A percentile compares a stretch with the other conserved stretches of the same genome.
Conservation (phyloP, 2,113 vertebrate genomes). For the Callopanchax toddi region DNA sequence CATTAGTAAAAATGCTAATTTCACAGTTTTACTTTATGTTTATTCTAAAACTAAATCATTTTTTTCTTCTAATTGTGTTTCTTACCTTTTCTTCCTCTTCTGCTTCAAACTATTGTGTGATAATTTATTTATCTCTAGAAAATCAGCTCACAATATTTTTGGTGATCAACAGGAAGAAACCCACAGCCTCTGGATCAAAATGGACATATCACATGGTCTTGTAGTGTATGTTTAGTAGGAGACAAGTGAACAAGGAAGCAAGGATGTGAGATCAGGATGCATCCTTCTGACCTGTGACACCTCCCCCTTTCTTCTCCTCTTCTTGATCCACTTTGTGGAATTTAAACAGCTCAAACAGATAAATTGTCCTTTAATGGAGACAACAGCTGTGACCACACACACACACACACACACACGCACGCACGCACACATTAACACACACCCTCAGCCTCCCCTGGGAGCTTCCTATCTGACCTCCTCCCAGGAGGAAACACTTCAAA, state of each 20-base stretch:
- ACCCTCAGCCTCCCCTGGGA: constrained; percentile 1
- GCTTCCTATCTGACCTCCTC: constrained; percentile 8
- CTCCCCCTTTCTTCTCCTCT: neutral
- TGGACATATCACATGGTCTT: too few species aligned
- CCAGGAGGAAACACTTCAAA: constrained; percentile 7
- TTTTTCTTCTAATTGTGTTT: neutral
- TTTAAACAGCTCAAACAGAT: constrained; percentile 23
- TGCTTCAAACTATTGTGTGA: too few species aligned
- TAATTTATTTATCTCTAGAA: too few species aligned
- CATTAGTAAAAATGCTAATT: neutral
- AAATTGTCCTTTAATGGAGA: constrained; percentile 28
- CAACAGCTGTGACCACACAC: constrained; percentile 29
- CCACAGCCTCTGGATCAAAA: too few species aligned
- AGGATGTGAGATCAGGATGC: constrained; percentile 6
- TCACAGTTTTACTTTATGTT: neutral
- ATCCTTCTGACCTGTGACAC: neutral
- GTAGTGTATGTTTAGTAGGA: neutral
- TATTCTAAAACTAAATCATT: neutral
- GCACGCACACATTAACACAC: too few species aligned
- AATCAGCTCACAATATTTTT: neutral
- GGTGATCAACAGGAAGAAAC: neutral
- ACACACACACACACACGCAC: neutral
- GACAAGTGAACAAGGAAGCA: constrained; percentile 2
- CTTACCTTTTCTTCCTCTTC: neutral
- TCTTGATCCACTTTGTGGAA: neutral